Base-by-base conservation (phyloP, 2,113 vertebrate genomes). In the Corythoichthys haematopterus region DNA sequence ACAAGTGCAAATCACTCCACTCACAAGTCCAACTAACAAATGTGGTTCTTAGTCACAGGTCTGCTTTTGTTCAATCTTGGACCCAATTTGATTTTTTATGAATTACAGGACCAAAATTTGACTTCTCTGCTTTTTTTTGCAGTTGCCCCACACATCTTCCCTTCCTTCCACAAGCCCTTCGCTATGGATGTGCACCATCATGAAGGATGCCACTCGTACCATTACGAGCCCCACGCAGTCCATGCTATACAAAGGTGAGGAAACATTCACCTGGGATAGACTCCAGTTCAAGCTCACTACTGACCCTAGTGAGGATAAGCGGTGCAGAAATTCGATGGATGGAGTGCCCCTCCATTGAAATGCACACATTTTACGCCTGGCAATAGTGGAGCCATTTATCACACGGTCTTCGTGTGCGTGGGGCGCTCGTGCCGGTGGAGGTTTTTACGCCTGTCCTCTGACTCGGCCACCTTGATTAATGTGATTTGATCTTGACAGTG, bases 11-110 rank as follows among this genome's bases (percentile, higher is more conserved):
- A 28, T 43, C 40, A 40, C 4, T 40, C 40, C 6, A 43, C 6
- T 7, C 40, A 43, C 20, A 43, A 43, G 40, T 43, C 40, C 40
- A 43, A 43, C 40, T 7, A 43, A 43, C 40, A 43, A 43, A 5
- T 43, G 9, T 8, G 20, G 52, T 28, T 55, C 93, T 95, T 94
- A 95, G 95, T 96, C 95, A 92, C 90, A 94, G 93, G 91, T 93
- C 76, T 91, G 76, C 96, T 96, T 93, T 94, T 96, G 94, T 94
- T 85, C 72, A 88, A 93, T 93, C 94, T 94, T 83, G 5, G 86
- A 87, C 92, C 80, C 88, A 92, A 94, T 97, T 96, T 96, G 94
- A 97, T 98, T 94, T 94, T 93, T 96, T 94, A 98, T 97, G 95
- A 91, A 96, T 94, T 89, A 40, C 59, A 36, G 62, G 67, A 52